Evolutionary conservation across 2,797 vertebrate genomes (phyloP).

Genomic region (Schizopygopsis malacanthus): DNA sequence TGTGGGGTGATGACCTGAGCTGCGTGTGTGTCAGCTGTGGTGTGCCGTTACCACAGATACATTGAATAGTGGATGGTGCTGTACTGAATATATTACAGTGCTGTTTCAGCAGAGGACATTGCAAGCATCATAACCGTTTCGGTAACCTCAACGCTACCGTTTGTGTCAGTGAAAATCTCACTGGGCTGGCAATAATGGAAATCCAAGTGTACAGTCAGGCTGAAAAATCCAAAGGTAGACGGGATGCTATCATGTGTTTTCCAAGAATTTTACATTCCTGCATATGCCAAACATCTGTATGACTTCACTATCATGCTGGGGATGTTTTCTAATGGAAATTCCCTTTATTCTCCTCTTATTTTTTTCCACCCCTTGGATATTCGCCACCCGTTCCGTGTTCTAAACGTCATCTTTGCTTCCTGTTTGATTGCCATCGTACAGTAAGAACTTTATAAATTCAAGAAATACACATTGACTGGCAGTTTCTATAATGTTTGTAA

Average conservation of each 20-base stretch:
- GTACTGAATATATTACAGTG: neutral
- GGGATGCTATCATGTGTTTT: no score
- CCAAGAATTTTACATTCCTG: no score
- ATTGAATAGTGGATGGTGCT: no score
- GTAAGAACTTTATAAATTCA: neutral
- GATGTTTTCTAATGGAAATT: no score
- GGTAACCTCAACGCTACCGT: neutral
- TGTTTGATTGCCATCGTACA: neutral
- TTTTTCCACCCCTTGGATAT: neutral
- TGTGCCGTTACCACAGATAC: neutral
- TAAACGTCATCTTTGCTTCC: neutral
- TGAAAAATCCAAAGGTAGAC: neutral
- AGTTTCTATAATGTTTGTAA: neutral
- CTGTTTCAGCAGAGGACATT: no score
- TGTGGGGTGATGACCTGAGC: neutral
- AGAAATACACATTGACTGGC: neutral
- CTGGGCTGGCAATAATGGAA: neutral
- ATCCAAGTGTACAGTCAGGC: neutral
- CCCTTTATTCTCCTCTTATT: no score
- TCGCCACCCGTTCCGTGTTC: neutral
- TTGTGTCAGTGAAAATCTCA: neutral
- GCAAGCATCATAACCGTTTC: no score
- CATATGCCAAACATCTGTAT: no score
- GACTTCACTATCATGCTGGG: no score
- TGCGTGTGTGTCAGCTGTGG: constrained; percentile 9